Evolutionary conservation across 2,888 invertebrate species (phyloP).

Genomic region (Neoscelio sp.): DNA sequence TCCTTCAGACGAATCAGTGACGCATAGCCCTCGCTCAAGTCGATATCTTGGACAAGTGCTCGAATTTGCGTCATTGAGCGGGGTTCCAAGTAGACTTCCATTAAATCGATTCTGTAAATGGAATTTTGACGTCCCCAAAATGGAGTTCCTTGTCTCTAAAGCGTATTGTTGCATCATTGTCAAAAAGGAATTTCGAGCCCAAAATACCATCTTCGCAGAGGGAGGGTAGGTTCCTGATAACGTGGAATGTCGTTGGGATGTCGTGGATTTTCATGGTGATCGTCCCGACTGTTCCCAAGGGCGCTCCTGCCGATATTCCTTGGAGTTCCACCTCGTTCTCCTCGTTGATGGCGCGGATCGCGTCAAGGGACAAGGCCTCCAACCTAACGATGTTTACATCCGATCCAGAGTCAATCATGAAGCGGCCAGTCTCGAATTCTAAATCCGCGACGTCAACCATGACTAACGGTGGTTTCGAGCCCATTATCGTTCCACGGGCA

Average conservation of each 20-base stretch:
- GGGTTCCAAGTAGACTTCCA: conserved; percentile 6
- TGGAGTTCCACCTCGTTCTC: background rate
- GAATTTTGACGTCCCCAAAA: background rate
- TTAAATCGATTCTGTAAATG: background rate
- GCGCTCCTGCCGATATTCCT: background rate
- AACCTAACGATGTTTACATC: conserved; percentile 2
- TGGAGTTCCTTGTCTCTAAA: background rate
- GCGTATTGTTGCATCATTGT: background rate
- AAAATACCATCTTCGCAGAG: background rate
- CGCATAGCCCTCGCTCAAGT: background rate
- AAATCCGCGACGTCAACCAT: background rate
- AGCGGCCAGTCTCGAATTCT: background rate
- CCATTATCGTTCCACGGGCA: no score
- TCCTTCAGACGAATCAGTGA: background rate
- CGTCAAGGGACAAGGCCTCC: background rate
- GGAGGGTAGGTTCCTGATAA: background rate
- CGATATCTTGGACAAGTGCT: background rate
- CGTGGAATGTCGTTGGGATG: background rate
- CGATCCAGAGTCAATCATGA: background rate
- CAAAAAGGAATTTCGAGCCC: background rate
- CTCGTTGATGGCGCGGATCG: background rate
- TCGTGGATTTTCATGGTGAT: background rate
- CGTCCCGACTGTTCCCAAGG: background rate
- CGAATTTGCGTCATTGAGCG: background rate
- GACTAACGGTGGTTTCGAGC: background rate